Evolutionary conservation across 2,113 vertebrate genomes (phyloP).

Genomic region (Alosa alosa): DNA sequence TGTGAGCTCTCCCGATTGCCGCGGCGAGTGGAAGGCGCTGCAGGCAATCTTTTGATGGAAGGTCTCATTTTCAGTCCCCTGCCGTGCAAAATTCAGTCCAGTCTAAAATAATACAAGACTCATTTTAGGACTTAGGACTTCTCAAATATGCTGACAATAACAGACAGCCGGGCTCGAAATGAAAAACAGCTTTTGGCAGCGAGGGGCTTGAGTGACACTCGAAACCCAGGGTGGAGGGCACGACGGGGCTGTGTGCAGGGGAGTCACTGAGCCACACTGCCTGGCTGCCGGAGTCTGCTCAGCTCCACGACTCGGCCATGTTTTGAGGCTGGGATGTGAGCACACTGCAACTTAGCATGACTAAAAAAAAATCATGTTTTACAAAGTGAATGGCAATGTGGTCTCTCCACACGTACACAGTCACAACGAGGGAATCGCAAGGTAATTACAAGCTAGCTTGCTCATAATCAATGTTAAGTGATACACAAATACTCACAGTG

Average conservation of each 20-base stretch:
- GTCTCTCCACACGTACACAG: neutral
- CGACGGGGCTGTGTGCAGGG: conserved; percentile 61
- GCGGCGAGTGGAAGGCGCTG: conserved; percentile 73
- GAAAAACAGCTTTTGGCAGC: conserved; percentile 74
- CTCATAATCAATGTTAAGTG: conserved; percentile 26
- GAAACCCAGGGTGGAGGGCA: conserved; percentile 62
- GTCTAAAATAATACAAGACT: conserved; percentile 78
- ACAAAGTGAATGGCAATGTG: neutral
- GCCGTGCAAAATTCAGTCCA: conserved; percentile 75
- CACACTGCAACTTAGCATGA: conserved; percentile 11
- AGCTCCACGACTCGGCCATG: conserved; percentile 37
- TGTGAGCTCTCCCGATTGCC: conserved; percentile 72
- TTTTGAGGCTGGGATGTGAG: conserved; percentile 1
- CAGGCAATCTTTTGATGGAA: conserved; percentile 79
- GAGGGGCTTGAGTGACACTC: conserved; percentile 57
- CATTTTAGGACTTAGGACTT: conserved; percentile 77
- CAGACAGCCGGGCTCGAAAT: conserved; percentile 71
- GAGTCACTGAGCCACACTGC: conserved; percentile 64
- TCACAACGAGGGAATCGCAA: neutral
- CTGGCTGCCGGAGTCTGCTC: conserved; percentile 31
- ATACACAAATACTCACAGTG: conserved; percentile 39
- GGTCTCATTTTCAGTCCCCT: conserved; percentile 79
- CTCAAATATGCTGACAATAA: conserved; percentile 77
- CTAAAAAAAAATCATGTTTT: neutral
- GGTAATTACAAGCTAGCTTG: conserved; percentile 30